Base-by-base conservation (phyloP, 2,797 vertebrate genomes). In the Diplodus sargus region DNA sequence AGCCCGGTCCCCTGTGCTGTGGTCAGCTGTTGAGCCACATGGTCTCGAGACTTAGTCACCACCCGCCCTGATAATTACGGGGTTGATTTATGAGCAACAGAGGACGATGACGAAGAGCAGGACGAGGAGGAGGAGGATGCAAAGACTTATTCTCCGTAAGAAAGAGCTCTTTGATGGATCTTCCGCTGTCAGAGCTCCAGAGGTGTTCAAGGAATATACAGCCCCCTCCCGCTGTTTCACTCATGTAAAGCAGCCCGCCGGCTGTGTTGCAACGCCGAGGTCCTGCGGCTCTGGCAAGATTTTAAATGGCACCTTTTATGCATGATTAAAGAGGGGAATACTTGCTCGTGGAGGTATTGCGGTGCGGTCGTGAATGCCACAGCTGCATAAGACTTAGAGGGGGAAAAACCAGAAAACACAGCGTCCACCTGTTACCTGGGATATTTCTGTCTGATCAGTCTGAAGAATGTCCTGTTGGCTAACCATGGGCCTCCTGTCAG, bases 21-120 rank as follows among this genome's bases (percentile, higher is more conserved):
- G 80, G 87, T 91, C 91, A 91, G 86, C 87, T 93, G 91, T 86
- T 88, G 73, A 85, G 47, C 84, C 87, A 91, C 87, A 89, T 89
- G 89, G 76, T 80, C 76, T 39, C 48, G 54, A 58, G 85, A 85
- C 81, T 86, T 81, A 82, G 82, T 83, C 87, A 73, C 68, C 76
- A 73, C 51, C 79, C 72, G 78, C 61, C 68, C 51, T 84, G 77
- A 74, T 90, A 78, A 91, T 90, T 88, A 89, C 75, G 64, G 80
- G 80, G 63, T 65, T 91, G 90, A 92, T 93, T 91, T 79, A 92
- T 90, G 81, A 87, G 54, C 71, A 65, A 59, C 17, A 70, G 57
- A 58, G 39, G 48, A 79, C 0, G 60, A 58, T 74, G 81, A 64
- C 9, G 49, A 72, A 47, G 65, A 79, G 17, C 3, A 53, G 39